phyloP scores from a whole-genome alignment of 1,140 invertebrate species.

The Mya arenaria region DNA sequence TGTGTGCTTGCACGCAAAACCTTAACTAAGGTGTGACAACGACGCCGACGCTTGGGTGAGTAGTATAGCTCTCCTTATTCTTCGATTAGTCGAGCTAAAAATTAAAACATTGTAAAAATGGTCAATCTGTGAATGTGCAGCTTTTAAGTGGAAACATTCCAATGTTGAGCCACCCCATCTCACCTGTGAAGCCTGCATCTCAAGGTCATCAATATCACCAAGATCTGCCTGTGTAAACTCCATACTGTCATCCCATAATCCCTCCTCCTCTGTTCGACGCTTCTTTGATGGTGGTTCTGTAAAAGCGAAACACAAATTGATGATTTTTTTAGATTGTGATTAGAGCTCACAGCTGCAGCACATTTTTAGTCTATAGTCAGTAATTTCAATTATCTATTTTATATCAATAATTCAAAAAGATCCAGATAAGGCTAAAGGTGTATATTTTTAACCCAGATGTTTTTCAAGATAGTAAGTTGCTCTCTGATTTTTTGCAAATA shows the following conservation, averaged over 20 bases:
- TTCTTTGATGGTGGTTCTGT: constrained; percentile 27
- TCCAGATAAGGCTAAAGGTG: background rate
- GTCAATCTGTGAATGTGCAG: no score
- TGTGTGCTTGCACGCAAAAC: no score
- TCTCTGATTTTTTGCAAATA: no score
- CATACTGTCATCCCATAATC: constrained; percentile 50
- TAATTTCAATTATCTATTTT: background rate
- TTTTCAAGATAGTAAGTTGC: background rate
- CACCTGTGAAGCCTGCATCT: constrained; percentile 48
- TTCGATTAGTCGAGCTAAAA: no score
- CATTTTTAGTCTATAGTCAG: background rate
- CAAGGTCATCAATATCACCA: constrained; percentile 33
- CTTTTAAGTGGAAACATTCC: no score
- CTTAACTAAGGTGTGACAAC: no score
- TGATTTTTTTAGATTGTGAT: no score
- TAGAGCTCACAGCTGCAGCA: background rate
- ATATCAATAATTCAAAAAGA: background rate
- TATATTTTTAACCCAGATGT: background rate
- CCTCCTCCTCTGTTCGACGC: constrained; percentile 17
- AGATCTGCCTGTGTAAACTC: constrained; percentile 40
- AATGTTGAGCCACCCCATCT: no score
- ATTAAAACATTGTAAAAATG: no score
- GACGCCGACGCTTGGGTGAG: no score
- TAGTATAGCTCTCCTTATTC: no score
- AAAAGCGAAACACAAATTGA: background rate